Conservation (phyloP, 2,113 vertebrate species). For the Rutilus rutilus region DNA sequence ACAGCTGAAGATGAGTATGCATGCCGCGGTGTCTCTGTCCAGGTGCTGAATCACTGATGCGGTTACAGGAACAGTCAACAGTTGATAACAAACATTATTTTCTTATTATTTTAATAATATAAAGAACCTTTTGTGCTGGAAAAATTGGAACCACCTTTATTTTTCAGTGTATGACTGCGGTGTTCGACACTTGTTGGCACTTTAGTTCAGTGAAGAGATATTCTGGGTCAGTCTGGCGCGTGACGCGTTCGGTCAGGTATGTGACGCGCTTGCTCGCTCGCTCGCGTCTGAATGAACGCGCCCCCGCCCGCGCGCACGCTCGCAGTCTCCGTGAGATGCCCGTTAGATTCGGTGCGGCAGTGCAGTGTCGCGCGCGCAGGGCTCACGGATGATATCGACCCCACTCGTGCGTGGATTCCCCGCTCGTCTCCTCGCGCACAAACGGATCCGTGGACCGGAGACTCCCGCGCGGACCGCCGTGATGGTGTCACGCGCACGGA, state of each 20-base stretch:
- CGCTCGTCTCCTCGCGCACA: background rate
- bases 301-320: constrained; percentile 76
- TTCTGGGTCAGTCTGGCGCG: constrained; percentile 5
- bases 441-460: background rate
- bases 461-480: constrained; percentile 15
- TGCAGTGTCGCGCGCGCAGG: constrained; percentile 83
- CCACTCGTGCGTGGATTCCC: constrained; percentile 24
- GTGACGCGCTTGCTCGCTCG: background rate
- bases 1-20: background rate
- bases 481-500: constrained; percentile 25
- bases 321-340: constrained; percentile 87
- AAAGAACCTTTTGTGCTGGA: too few species aligned
- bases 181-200: background rate
- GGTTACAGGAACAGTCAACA: too few species aligned
- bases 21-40: background rate
- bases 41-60: background rate
- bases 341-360: constrained; percentile 97
- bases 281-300: constrained; percentile 23
- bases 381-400: constrained; percentile 47
- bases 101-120: too few species aligned
- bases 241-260: background rate
- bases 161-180: too few species aligned
- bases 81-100: too few species aligned
- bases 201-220: background rate
- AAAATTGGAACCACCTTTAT: too few species aligned